Evolutionary conservation across 2,888 invertebrate genomes (phyloP).

Genomic region (Archips xylosteana): DNA sequence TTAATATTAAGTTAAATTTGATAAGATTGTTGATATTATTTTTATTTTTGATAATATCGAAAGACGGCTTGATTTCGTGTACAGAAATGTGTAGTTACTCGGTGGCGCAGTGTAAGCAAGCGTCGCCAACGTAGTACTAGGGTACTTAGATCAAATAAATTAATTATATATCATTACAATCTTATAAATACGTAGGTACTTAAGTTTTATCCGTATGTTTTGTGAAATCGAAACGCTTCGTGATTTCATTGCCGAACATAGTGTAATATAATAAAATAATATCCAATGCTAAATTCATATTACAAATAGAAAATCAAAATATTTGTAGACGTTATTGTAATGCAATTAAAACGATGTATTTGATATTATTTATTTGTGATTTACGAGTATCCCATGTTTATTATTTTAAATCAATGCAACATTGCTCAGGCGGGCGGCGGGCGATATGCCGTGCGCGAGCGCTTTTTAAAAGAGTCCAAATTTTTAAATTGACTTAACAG

Average conservation of each 20-base stretch:
- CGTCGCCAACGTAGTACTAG: slow-evolving; percentile 46
- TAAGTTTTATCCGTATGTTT: slow-evolving; percentile 52
- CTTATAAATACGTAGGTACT: slow-evolving; percentile 64
- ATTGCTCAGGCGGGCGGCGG: neutral
- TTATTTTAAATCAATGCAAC: slow-evolving; percentile 9
- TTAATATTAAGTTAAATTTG: slow-evolving; percentile 29
- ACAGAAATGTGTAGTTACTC: slow-evolving; percentile 21
- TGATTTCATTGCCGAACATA: slow-evolving; percentile 2
- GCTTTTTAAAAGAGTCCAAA: neutral
- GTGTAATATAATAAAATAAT: slow-evolving; percentile 2
- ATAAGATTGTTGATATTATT: slow-evolving; percentile 43
- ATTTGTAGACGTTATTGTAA: slow-evolving; percentile 1
- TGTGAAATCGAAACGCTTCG: slow-evolving; percentile 39
- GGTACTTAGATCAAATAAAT: slow-evolving; percentile 79
- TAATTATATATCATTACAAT: slow-evolving; percentile 56
- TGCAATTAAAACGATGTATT: slow-evolving; percentile 10
- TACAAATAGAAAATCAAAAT: slow-evolving; percentile 8
- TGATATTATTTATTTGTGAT: slow-evolving; percentile 5
- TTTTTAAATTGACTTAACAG: slow-evolving; percentile 3
- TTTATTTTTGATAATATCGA: slow-evolving; percentile 40
- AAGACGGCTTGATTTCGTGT: slow-evolving; percentile 36
- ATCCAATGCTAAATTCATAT: neutral
- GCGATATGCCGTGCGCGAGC: neutral
- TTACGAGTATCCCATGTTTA: neutral
- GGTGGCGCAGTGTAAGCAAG: slow-evolving; percentile 7